Evolutionary conservation across 2,888 invertebrate genomes (phyloP), one percentile per base, ranked within the genome.

Genomic region (Pachliopta kotzebuea): DNA sequence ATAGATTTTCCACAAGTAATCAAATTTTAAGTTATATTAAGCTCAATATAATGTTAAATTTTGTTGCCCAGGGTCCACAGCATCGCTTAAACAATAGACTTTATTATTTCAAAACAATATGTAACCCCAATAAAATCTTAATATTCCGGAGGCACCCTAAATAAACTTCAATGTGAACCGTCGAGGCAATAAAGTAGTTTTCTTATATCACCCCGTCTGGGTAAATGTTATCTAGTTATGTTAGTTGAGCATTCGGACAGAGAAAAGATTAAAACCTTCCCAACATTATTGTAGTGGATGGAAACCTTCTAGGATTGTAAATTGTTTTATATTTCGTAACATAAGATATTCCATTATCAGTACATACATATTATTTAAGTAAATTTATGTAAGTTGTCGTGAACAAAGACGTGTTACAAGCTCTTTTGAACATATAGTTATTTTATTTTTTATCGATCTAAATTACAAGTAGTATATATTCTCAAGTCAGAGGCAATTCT

Each of bases 181-280:
- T 73, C 73, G 75, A 78, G 78, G 79, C 80, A 79, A 81, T 85
- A 85, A 86, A 86, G 83, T 84, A 76, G 77, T 75, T 78, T 83
- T 83, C 80, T 85, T 86, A 83, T 81, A 83, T 79, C 80, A 77
- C 73, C 78, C 74, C 72, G 68, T 76, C 79, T 75, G 68, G 73
- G 73, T 56, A 49, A 50, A 50, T 80, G 80, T 80, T 74, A 77
- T 76, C 70, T 75, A 67, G 76, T 79, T 78, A 78, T 76, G 75
- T 78, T 78, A 74, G 78, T 79, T 79, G 80, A 81, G 79, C 76
- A 63, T 24, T 78, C 74, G 72, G 66, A 70, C 71, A 60, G 50
- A 56, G 45, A 18, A 52, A n/a, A 50, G 20, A 37, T 20, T 49
- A 49, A 21, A 49, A 49, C 45, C 23, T 26, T 26, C 24, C 29